phyloP scores from a whole-genome alignment of 2,888 invertebrate species.

The Acanthosepion pharaonis region DNA sequence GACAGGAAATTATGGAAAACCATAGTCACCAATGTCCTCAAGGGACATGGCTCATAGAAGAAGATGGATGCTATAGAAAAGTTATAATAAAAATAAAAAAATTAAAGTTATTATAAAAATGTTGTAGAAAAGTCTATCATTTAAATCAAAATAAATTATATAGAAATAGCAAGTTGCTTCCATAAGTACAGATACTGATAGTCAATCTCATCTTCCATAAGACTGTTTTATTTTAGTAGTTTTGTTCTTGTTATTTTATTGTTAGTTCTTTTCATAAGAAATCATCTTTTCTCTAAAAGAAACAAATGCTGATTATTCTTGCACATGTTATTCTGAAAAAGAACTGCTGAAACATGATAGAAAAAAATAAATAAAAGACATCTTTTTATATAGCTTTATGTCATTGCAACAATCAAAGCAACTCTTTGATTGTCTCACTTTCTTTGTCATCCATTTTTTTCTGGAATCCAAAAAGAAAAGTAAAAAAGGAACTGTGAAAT shows the following conservation, averaged over 20 bases:
- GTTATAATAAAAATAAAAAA: too few relatives aligned
- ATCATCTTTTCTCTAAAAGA: neutral
- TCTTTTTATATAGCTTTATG: neutral
- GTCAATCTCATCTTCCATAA: neutral
- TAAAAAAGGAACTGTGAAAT: too few relatives aligned
- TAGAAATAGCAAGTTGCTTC: neutral
- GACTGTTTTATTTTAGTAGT: neutral
- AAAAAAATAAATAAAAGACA: neutral
- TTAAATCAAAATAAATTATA: neutral
- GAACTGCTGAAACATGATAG: neutral
- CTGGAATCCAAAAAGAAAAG: neutral
- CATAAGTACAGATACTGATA: neutral
- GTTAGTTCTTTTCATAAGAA: neutral
- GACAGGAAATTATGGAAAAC: too few relatives aligned
- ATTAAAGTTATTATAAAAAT: too few relatives aligned
- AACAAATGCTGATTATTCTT: neutral
- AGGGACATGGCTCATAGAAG: too few relatives aligned
- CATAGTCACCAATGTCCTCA: too few relatives aligned
- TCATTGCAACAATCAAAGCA: neutral
- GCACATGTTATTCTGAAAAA: neutral
- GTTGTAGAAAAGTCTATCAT: too few relatives aligned
- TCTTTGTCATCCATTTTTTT: neutral
- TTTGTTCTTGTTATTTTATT: neutral
- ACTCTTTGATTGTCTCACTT: neutral
- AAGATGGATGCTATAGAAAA: too few relatives aligned